Base-by-base conservation (phyloP, 2,797 vertebrate species). In the Dermochelys coriacea region DNA sequence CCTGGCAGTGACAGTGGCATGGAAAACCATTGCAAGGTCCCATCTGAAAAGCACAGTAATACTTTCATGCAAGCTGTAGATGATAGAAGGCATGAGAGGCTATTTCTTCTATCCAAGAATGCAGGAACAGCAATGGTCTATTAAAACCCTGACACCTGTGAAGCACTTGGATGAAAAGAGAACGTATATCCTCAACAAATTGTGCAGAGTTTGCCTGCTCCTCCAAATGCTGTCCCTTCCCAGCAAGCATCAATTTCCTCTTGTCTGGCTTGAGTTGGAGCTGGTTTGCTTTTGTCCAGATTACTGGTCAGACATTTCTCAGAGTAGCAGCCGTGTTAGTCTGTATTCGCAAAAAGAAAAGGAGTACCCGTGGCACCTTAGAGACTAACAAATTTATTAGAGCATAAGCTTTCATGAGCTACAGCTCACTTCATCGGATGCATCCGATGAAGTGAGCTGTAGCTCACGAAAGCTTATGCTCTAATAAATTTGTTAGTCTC, bases 191-290 rank as follows among this genome's bases (percentile, higher is more conserved):
- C 25, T n/a, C n/a, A n/a, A n/a, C n/a, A n/a, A n/a, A n/a, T n/a
- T 41, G 41, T 41, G 31, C 31, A 37, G 12, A 54, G 49, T 49
- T 25, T 78, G 21, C 55, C 50, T 49, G 31, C 10, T 68, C 51
- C 47, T 50, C 57, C 64, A 23, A 64, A 82, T 16, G 52, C 74
- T 86, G 81, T 74, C 80, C 57, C 52, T 82, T 83, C 41, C 57
- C 85, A 91, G 16, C 41, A 78, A 86, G 49, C 49, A 78, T 21
- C 90, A 86, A 78, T 91, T 87, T 74, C 85, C 90, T 78, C 71
- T 82, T 78, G 41, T 82, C 77, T 91, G 71, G 59, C 82, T 64
- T 82, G 85, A 87, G 90, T 49, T 78, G 54, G 71, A 82, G 71
- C 55, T 80, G 78, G 82, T 83, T 91, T 82, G 50, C 64, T 82